These are phyloP conservation scores for Ceyx melanurus DNA, from an alignment of 2,113 vertebrate genomes.

Conservation along the genomic window DNA sequence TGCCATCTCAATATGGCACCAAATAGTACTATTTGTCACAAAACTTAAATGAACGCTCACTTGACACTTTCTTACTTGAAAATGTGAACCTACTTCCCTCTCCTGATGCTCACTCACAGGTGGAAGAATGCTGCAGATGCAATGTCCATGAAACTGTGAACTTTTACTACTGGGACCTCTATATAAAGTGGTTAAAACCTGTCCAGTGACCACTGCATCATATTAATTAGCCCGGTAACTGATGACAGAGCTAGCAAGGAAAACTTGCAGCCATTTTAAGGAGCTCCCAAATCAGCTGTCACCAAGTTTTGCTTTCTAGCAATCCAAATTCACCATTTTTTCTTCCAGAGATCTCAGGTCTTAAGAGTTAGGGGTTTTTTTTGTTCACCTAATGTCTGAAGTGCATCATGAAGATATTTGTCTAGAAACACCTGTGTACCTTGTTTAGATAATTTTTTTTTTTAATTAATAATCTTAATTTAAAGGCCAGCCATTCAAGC, in stretches of 20 bases:
- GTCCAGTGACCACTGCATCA: not conserved
- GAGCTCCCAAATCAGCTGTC: not conserved
- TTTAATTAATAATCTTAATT: not conserved
- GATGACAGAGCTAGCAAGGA: not conserved
- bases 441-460: not conserved
- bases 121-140: not conserved
- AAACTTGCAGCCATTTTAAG: not conserved
- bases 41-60: not conserved
- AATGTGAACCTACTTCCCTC: conserved; percentile 37
- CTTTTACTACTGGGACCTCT: not conserved
- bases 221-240: not conserved
- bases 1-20: not conserved
- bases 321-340: not conserved
- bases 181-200: not conserved
- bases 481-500: not conserved
- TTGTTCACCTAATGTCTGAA: not conserved
- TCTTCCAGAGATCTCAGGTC: not conserved
- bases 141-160: not conserved
- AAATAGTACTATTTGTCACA: conserved; percentile 22
- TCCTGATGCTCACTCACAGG: not conserved
- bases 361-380: not conserved
- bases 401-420: not conserved
- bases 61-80: conserved; percentile 33
- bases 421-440: not conserved
- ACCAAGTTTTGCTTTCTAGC: not conserved